A percentile compares a stretch with the other conserved stretches of the same genome.
Evolutionary conservation across 2,888 invertebrate genomes (phyloP).

Genomic region (Cryptocheilus praepositus): DNA sequence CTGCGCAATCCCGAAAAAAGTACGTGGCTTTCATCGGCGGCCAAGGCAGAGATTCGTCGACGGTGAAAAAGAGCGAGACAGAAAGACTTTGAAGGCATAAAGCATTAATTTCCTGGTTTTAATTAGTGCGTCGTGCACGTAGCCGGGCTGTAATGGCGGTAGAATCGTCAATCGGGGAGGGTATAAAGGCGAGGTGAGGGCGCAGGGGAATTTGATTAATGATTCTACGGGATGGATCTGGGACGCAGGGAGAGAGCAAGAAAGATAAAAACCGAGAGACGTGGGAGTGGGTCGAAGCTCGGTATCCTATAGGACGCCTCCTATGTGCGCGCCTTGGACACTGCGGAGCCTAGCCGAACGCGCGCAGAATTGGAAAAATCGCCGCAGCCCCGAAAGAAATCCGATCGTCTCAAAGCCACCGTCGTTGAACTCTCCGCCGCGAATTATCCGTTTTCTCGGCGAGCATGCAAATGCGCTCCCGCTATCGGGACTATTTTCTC

Average conservation of each 20-base stretch:
- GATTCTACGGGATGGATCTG: constrained; percentile 64
- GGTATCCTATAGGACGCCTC: constrained; percentile 69
- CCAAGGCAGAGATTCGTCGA: too few relatives aligned
- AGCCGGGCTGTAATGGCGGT: constrained; percentile 69
- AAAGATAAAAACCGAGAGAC: constrained; percentile 39
- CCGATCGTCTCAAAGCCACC: too few relatives aligned
- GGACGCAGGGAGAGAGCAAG: constrained; percentile 47
- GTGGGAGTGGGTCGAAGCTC: constrained; percentile 54
- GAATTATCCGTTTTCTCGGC: too few relatives aligned
- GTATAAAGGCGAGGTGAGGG: constrained; percentile 51
- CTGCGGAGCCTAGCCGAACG: constrained; percentile 47
- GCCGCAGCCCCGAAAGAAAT: too few relatives aligned
- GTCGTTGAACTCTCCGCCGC: too few relatives aligned
- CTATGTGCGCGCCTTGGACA: constrained; percentile 33
- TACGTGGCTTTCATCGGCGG: too few relatives aligned
- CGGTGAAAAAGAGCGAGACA: constrained; percentile 18
- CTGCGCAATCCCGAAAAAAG: too few relatives aligned
- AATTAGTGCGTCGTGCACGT: constrained; percentile 71
- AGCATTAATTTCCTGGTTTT: constrained; percentile 74
- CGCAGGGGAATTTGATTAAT: constrained; percentile 72
- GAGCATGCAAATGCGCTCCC: too few relatives aligned
- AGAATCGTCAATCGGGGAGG: constrained; percentile 49
- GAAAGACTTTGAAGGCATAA: constrained; percentile 54
- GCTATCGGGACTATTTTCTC: too few relatives aligned
- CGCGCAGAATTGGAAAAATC: too few relatives aligned